These are phyloP conservation scores for Opisthograptis luteolata DNA, from an alignment of 2,888 invertebrate genomes.

Conservation along the genomic window DNA sequence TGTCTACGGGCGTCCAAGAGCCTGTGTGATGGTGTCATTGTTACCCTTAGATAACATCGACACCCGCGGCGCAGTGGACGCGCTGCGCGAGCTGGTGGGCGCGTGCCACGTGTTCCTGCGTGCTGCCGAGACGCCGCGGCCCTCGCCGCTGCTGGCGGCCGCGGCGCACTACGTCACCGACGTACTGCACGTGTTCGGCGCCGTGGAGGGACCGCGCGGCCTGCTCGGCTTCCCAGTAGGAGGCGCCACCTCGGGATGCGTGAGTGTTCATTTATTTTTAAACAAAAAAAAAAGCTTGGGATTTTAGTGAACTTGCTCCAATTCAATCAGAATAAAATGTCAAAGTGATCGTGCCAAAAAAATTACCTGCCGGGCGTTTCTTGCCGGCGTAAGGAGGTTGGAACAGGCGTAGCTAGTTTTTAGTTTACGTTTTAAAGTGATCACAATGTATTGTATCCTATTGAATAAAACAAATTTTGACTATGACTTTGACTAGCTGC, in stretches of 20 bases:
- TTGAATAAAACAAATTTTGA: too few relatives aligned
- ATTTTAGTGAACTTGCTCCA: too few relatives aligned
- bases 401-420: too few relatives aligned
- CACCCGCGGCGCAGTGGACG: constrained; percentile 94
- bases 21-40: not conserved
- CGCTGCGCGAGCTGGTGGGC: constrained; percentile 92
- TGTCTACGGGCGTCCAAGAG: too few relatives aligned
- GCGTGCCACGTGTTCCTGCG: constrained; percentile 94
- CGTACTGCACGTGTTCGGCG: constrained; percentile 91
- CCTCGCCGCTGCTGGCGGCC: constrained; percentile 89
- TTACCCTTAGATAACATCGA: constrained; percentile 92
- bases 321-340: too few relatives aligned
- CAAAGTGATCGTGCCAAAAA: too few relatives aligned
- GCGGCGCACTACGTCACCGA: constrained; percentile 94
- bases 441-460: too few relatives aligned
- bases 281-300: too few relatives aligned
- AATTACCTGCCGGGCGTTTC: too few relatives aligned
- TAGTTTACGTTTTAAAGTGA: too few relatives aligned
- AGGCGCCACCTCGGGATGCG: constrained; percentile 67
- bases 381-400: too few relatives aligned
- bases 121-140: constrained; percentile 74
- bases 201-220: constrained; percentile 86
- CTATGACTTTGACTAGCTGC: too few relatives aligned
- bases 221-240: constrained; percentile 90
- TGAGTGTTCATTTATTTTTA: constrained; percentile 55